Evolutionary conservation across 2,888 invertebrate species (phyloP).

Genomic region (Lacanobia oleracea): DNA sequence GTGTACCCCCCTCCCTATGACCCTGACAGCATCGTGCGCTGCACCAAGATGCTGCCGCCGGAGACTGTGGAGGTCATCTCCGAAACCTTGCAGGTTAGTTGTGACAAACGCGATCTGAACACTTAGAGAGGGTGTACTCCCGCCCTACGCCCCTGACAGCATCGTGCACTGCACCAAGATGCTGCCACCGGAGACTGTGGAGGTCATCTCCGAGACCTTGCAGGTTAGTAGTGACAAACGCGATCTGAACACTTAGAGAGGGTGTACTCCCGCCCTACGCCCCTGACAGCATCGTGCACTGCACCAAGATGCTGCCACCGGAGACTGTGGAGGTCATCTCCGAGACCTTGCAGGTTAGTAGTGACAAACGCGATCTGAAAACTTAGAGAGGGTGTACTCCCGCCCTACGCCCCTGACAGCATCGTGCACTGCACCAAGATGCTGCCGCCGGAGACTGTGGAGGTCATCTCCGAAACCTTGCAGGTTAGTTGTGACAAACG

Average conservation of each 20-base stretch:
- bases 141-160: conserved; percentile 91
- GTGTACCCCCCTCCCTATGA: conserved; percentile 94
- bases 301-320: conserved; percentile 91
- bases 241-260: conserved; percentile 67
- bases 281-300: conserved; percentile 91
- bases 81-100: conserved; percentile 90
- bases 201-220: conserved; percentile 89
- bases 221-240: conserved; percentile 81
- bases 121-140: conserved; percentile 92
- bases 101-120: no score
- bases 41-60: conserved; percentile 91
- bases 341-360: conserved; percentile 89
- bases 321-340: conserved; percentile 91
- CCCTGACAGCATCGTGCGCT: conserved; percentile 91
- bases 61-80: conserved; percentile 91
- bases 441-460: conserved; percentile 91
- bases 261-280: conserved; percentile 94
- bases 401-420: conserved; percentile 91
- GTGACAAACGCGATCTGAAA: no score
- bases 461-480: conserved; percentile 89
- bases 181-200: conserved; percentile 91
- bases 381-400: conserved; percentile 92
- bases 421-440: conserved; percentile 91
- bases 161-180: conserved; percentile 91
- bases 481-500: conserved; percentile 82